Evolutionary conservation across 1,140 invertebrate species (phyloP), one percentile per base, ranked within the genome.

Genomic region (Chionoecetes opilio): DNA sequence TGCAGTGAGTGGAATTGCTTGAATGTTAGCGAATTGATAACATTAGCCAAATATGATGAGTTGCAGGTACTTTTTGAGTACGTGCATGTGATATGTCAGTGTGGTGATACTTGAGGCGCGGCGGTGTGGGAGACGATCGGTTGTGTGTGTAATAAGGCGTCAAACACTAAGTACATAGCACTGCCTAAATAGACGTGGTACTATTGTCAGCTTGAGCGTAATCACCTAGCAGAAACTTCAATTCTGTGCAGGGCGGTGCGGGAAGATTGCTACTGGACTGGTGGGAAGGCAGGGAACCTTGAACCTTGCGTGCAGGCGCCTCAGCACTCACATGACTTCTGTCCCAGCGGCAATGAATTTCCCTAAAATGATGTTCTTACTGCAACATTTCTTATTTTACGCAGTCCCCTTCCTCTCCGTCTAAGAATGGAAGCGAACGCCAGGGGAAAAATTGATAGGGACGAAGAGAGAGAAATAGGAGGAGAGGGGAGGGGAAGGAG

Each of bases 321-420:
- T 75, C 63, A n/a, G 63, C 63, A 75, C 21, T 75, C 63, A 75
- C 26, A 75, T 75, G 63, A 75, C 63, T 75, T 75, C 63, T 75
- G 63, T 75, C 63, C 63, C 63, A 75, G 63, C 63, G 63, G 63
- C 63, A 75, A 26, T 75, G 63, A 75, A 75, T 75, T 75, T 26
- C 63, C n/a, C 21, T 75, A 75, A 75, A 75, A n/a, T 75, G 21
- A 75, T 75, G n/a, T 75, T 75, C 63, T 75, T 75, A 75, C 63
- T 75, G 63, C 63, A 75, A 26, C 63, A 6, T 75, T 75, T 75
- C 63, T n/a, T 46, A 5, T 46, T 75, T 75, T 75, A 75, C 63
- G n/a, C 63, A 21, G 63, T n/a, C 21, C 63, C n/a, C 63, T n/a
- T 75, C 63, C n/a, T n/a, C 63, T 21, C 63, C 21, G 63, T n/a